Base-by-base conservation (phyloP, 1,140 invertebrate species). In the Leptonema lineaticorne region DNA sequence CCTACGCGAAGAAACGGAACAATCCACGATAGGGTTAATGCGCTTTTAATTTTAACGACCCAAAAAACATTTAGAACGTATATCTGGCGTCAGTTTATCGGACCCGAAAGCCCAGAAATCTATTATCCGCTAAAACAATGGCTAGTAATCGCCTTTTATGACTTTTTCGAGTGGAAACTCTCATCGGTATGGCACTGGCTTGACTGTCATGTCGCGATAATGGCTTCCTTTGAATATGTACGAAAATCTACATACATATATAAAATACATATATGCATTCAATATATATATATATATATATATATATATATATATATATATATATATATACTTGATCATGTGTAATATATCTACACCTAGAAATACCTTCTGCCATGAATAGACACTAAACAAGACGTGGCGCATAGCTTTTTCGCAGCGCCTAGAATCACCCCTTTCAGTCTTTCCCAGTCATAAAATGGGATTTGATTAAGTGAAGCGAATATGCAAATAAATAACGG, bases 71-170 rank as follows among this genome's bases (percentile, higher is more conserved):
- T 53, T 30, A 33, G 16, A 58, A 63, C 37, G 60, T 60, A 46
- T 30, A n/a, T n/a, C n/a, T n/a, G n/a, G n/a, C n/a, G n/a, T n/a
- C n/a, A n/a, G n/a, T n/a, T n/a, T 16, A 26, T n/a, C n/a, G 18
- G 9, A 53, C 50, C 24, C 22, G 27, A 53, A 33, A 9, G 26
- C 57, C 28, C 53, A 63, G 41, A 65, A 58, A 70, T 63, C 63
- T 50, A 67, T 70, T 53, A 66, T 66, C 63, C 56, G 53, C 67
- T 70, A 66, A 70, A 70, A 70, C 69, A 70, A 70, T 62, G 63
- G 57, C 58, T n/a, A n/a, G 62, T 70, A 63, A 67, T 70, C 63
- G 69, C 29, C 69, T 63, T 70, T 70, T 70, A 70, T 67, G 69
- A 70, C 50, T 56, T 57, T 67, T 67, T 45, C 64, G 45, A 67